Evolutionary conservation across 2,113 vertebrate genomes (phyloP).

Genomic region (Oncorhynchus tshawytscha): DNA sequence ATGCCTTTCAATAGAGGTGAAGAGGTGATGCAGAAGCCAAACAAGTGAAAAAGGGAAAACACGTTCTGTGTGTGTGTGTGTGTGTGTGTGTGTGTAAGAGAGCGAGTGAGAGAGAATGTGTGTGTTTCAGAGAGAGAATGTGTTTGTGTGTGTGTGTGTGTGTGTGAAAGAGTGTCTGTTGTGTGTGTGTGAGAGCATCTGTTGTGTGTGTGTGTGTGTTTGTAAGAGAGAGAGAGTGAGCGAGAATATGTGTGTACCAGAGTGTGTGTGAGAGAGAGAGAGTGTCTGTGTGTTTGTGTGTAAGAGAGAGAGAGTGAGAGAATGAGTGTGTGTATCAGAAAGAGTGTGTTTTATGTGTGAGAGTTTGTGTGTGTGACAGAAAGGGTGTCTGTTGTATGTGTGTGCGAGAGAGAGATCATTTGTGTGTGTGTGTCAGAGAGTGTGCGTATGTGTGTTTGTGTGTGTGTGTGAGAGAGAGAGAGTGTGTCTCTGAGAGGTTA

Average conservation of each 20-base stretch:
- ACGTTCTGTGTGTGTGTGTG: not conserved
- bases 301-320: not conserved
- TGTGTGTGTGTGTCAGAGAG: not conserved
- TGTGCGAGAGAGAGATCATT: not conserved
- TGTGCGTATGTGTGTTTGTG: not conserved
- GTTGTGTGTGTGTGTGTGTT: not conserved
- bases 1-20: slow-evolving; percentile 11
- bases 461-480: not conserved
- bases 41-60: too few relatives aligned
- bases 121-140: too few relatives aligned
- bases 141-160: too few relatives aligned
- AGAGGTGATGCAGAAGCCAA: not conserved
- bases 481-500: not conserved
- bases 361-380: not conserved
- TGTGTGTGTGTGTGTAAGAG: not conserved
- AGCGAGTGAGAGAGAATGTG: not conserved
- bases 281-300: not conserved
- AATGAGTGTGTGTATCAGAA: too few relatives aligned
- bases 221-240: not conserved
- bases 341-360: too few relatives aligned
- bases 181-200: not conserved
- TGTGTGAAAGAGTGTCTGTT: not conserved
- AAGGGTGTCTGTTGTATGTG: not conserved
- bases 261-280: not conserved
- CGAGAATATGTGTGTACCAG: not conserved